A percentile compares a stretch with the other conserved stretches of the same genome.
Conservation (phyloP, 2,797 vertebrate genomes). For the Lepilemur septentrionalis region DNA sequence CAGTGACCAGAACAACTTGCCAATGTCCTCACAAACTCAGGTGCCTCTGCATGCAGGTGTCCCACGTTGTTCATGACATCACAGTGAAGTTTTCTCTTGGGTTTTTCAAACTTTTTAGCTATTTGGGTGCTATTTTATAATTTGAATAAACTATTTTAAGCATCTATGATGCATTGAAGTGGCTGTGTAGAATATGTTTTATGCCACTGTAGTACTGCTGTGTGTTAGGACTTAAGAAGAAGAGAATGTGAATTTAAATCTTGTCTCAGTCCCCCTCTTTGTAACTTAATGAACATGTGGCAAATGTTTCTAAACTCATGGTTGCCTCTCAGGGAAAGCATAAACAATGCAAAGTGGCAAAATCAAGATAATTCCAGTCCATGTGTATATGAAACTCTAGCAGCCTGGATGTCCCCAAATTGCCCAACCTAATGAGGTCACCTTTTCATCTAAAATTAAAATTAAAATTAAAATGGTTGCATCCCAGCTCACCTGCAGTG, state of each 20-base stretch:
- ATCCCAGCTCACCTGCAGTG: background rate
- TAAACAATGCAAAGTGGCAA: background rate
- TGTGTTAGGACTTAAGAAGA: background rate
- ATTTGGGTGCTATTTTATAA: background rate
- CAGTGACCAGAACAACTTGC: background rate
- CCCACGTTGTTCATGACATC: background rate
- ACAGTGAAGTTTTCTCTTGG: background rate
- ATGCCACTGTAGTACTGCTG: background rate
- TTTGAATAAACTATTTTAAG: background rate
- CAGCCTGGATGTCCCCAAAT: background rate
- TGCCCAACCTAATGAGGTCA: background rate
- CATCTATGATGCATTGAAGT: background rate
- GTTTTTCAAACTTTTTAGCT: background rate
- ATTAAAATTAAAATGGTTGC: background rate
- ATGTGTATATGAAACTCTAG: background rate
- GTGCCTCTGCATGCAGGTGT: background rate
- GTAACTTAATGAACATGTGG: background rate
- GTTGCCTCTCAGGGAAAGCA: background rate
- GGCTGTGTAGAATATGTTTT: background rate
- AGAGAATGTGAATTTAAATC: background rate
- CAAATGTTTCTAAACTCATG: background rate
- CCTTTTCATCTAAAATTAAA: background rate
- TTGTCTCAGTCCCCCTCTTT: background rate
- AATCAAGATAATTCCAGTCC: background rate
- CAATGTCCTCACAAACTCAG: background rate